Evolutionary conservation across 1,140 invertebrate species (phyloP).

Genomic region (Proales similis): DNA sequence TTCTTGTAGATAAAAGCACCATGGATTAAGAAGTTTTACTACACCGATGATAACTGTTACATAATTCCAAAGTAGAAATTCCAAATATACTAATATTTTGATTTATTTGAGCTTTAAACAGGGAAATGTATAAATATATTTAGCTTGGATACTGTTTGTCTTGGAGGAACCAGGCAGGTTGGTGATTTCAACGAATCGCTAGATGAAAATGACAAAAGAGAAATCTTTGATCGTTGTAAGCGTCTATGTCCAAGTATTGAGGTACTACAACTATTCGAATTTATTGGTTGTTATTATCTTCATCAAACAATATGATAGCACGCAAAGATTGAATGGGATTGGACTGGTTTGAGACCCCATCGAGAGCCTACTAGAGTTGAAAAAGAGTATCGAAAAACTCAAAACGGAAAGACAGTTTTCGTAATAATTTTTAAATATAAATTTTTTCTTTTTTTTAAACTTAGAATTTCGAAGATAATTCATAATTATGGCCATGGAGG

Average conservation of each 20-base stretch:
- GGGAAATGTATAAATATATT: no score
- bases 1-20: slow-evolving; percentile 74
- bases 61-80: slow-evolving; percentile 62
- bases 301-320: slow-evolving; percentile 39
- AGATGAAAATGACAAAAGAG: slow-evolving; percentile 63
- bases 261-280: slow-evolving; percentile 31
- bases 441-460: neutral
- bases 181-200: slow-evolving; percentile 66
- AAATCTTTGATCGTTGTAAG: slow-evolving; percentile 67
- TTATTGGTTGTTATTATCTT: neutral
- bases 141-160: slow-evolving; percentile 61
- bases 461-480: slow-evolving; percentile 50
- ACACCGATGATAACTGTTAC: slow-evolving; percentile 74
- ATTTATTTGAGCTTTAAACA: slow-evolving; percentile 1
- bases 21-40: slow-evolving; percentile 77
- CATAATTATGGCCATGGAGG: slow-evolving; percentile 90
- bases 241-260: slow-evolving; percentile 64
- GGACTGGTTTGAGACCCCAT: slow-evolving; percentile 68
- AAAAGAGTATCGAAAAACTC: slow-evolving; percentile 45
- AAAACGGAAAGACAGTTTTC: slow-evolving; percentile 14
- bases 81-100: neutral
- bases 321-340: slow-evolving; percentile 56
- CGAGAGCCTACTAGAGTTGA: slow-evolving; percentile 67
- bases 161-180: slow-evolving; percentile 73
- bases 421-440: slow-evolving; percentile 14